These are phyloP conservation scores for Peromyscus nudipes DNA, from an alignment of 2,797 vertebrate genomes.

Conservation along the genomic window DNA sequence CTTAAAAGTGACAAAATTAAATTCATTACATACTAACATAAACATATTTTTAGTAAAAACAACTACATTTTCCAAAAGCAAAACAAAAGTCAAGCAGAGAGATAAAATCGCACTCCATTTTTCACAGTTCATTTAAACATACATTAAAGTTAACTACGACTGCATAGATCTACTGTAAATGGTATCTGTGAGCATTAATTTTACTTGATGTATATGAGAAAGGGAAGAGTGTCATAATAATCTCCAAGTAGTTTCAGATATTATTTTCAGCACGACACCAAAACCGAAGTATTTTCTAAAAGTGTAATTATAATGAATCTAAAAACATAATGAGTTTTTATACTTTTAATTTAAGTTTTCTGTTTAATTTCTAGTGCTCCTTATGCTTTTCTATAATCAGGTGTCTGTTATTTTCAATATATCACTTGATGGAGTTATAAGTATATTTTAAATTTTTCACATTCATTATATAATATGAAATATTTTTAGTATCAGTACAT, in stretches of 20 bases:
- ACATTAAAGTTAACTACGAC: background rate
- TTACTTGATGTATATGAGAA: background rate
- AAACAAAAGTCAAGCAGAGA: background rate
- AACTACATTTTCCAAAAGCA: background rate
- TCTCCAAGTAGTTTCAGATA: background rate
- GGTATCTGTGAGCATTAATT: background rate
- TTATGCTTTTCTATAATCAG: background rate
- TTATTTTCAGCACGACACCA: background rate
- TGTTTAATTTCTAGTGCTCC: background rate
- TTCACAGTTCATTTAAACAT: background rate
- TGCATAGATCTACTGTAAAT: background rate
- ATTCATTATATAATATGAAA: constrained; percentile 4
- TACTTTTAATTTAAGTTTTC: background rate
- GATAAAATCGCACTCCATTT: background rate
- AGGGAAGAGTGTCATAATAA: background rate
- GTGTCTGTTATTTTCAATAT: background rate
- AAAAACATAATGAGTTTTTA: background rate
- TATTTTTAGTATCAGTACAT: background rate
- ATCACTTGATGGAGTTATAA: background rate
- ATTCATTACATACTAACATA: background rate
- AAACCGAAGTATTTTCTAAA: background rate
- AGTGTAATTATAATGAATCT: background rate
- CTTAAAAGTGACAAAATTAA: background rate
- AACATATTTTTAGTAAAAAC: constrained; percentile 25
- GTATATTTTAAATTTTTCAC: background rate